These are phyloP conservation scores for Microvelia longipes DNA, from an alignment of 1,140 invertebrate genomes.

Conservation along the genomic window DNA sequence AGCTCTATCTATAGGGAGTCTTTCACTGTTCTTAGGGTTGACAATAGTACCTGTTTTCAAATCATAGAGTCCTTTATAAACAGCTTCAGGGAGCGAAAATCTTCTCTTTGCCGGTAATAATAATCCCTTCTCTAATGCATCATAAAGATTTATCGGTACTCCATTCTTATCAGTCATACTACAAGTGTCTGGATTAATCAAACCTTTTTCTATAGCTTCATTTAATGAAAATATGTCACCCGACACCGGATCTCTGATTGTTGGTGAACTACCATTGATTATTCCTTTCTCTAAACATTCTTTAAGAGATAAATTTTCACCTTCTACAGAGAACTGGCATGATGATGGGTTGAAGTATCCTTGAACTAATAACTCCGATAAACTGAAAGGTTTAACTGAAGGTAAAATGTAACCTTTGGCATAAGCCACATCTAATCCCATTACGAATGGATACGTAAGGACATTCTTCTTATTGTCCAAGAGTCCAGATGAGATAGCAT, in stretches of 20 bases:
- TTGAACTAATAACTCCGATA: constrained; percentile 72
- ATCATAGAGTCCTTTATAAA: constrained; percentile 71
- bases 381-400: constrained; percentile 55
- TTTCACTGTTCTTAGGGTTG: constrained; percentile 51
- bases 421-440: constrained; percentile 56
- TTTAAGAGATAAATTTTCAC: constrained; percentile 1
- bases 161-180: constrained; percentile 45
- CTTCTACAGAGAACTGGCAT: constrained; percentile 1
- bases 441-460: constrained; percentile 44
- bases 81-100: constrained; percentile 67
- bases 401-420: constrained; percentile 61
- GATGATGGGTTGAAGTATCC: constrained; percentile 59
- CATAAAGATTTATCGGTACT: constrained; percentile 45
- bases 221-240: constrained; percentile 60
- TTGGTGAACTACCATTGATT: constrained; percentile 38
- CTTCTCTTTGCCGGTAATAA: constrained; percentile 63
- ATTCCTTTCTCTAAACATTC: constrained; percentile 4
- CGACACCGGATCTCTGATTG: constrained; percentile 60
- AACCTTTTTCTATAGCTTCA: constrained; percentile 61
- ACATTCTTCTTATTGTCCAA: constrained; percentile 53
- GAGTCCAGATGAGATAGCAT: constrained; percentile 50
- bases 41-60: constrained; percentile 53
- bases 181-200: constrained; percentile 48
- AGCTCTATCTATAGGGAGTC: constrained; percentile 55
- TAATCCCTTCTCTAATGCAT: constrained; percentile 65